Evolutionary conservation across 2,888 invertebrate genomes (phyloP).

Genomic region (Caenorhabditis parvicauda): DNA sequence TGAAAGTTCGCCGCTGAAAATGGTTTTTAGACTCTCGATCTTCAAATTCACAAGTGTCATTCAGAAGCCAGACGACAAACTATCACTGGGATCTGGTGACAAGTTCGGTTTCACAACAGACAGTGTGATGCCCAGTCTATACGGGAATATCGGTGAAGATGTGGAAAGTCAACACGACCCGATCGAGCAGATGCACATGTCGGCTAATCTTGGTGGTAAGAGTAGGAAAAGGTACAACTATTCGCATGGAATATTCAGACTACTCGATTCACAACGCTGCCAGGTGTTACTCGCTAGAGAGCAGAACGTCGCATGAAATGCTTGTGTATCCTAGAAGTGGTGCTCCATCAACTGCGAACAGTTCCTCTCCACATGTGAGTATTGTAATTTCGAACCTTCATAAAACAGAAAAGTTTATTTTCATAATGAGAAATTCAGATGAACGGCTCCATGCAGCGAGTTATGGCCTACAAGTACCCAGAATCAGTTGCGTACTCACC

Average conservation of each 20-base stretch:
- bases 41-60: too few relatives aligned
- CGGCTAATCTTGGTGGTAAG: slow-evolving; percentile 12
- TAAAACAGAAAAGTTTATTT: background rate
- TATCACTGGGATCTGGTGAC: slow-evolving; percentile 11
- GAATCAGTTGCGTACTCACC: slow-evolving; percentile 38
- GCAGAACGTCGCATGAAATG: slow-evolving; percentile 41
- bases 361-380: slow-evolving; percentile 30
- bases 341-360: slow-evolving; percentile 22
- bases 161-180: slow-evolving; percentile 18
- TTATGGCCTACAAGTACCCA: slow-evolving; percentile 38
- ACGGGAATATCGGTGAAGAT: slow-evolving; percentile 34
- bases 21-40: too few relatives aligned
- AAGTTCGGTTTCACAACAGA: slow-evolving; percentile 15
- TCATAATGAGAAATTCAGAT: slow-evolving; percentile 13
- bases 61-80: slow-evolving; percentile 16
- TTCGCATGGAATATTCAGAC: slow-evolving; percentile 1
- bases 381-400: too few relatives aligned
- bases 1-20: slow-evolving; percentile 38
- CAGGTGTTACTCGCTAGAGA: slow-evolving; percentile 42
- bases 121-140: slow-evolving; percentile 31
- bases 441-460: slow-evolving; percentile 32
- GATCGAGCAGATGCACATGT: slow-evolving; percentile 27
- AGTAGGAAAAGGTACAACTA: background rate
- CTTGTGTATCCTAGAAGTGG: slow-evolving; percentile 29
- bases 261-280: slow-evolving; percentile 32